Base-by-base conservation (phyloP, 1,140 invertebrate genomes). In the Drosophila auraria region DNA sequence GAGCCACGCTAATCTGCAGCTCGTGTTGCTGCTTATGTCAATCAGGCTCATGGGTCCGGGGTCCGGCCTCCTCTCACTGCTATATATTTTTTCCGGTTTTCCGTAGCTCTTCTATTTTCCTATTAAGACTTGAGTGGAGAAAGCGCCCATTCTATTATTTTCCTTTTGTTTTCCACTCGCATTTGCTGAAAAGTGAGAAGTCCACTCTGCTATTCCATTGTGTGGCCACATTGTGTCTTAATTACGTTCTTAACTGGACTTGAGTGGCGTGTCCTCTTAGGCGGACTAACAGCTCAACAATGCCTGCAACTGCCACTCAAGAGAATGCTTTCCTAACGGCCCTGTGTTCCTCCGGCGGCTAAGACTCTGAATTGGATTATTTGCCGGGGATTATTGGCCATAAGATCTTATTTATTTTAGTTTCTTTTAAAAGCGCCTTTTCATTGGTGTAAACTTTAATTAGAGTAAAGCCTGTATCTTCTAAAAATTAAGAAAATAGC, bases 201-300 rank as follows among this genome's bases (percentile, higher is more conserved):
- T 90, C 86, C 86, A 86, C 82, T 90, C 69, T 68, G 54, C 58
- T 47, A 27, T 62, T 58, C 56, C 72, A 78, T 81, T 87, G 78
- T 87, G 72, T 81, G 62, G 63, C 63, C 59, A 71, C 84, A 81
- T 87, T 87, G 84, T 87, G 82, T 82, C 80, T 87, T 87, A 87
- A 87, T 87, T 87, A 84, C 76, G 78, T 66, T 72, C 81, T 79
- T 81, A 84, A 87, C 81, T 81, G 75, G 65, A 69, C 75, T 78
- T 70, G 75, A 78, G 75, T 78, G 74, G 75, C 74, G 65, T 78
- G 64, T 78, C 71, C 71, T 74, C 69, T 78, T 61, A 50, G 75
- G 50, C 74, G 62, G 64, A 53, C 83, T 79, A 71, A 87, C 72
- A 62, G 81, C 80, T 80, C 63, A 78, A 70, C 62, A 58, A 60